Conservation (phyloP, 2,113 vertebrate species). For the Holacanthus passer region DNA sequence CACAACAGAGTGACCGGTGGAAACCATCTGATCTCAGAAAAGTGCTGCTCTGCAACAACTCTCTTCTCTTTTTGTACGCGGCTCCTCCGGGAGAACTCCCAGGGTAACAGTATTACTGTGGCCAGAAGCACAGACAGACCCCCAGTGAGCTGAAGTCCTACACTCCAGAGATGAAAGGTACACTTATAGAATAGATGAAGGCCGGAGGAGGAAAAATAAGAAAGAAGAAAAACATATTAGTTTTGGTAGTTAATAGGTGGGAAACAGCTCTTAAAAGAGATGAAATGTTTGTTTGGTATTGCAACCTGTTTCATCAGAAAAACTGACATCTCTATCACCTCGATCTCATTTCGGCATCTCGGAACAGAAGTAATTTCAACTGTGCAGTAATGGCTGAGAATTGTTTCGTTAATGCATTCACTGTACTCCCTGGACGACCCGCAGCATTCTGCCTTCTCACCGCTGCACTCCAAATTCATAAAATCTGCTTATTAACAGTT, state of each 20-base stretch:
- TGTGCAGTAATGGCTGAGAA: constrained; percentile 63
- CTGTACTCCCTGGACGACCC: constrained; percentile 60
- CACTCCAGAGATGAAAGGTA: constrained; percentile 52
- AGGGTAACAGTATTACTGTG: constrained; percentile 48
- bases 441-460: constrained; percentile 45
- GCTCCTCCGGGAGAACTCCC: constrained; percentile 43
- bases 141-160: constrained; percentile 46
- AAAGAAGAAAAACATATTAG: constrained; percentile 8
- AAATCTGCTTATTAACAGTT: constrained; percentile 79
- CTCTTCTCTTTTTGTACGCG: constrained; percentile 53
- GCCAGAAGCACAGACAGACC: constrained; percentile 48
- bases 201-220: constrained; percentile 12
- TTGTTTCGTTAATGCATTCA: constrained; percentile 68
- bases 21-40: constrained; percentile 63
- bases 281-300: constrained; percentile 58
- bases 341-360: constrained; percentile 52
- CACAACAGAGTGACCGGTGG: constrained; percentile 45
- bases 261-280: constrained; percentile 33
- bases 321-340: constrained; percentile 55
- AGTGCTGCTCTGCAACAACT: constrained; percentile 57
- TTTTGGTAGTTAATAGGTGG: constrained; percentile 20
- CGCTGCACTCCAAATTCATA: constrained; percentile 61
- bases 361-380: constrained; percentile 63
- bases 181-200: constrained; percentile 55
- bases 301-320: constrained; percentile 68